A percentile compares a stretch with the other conserved stretches of the same genome.
phyloP scores from a whole-genome alignment of 2,888 invertebrate species.

The Apodemia hepburni region DNA sequence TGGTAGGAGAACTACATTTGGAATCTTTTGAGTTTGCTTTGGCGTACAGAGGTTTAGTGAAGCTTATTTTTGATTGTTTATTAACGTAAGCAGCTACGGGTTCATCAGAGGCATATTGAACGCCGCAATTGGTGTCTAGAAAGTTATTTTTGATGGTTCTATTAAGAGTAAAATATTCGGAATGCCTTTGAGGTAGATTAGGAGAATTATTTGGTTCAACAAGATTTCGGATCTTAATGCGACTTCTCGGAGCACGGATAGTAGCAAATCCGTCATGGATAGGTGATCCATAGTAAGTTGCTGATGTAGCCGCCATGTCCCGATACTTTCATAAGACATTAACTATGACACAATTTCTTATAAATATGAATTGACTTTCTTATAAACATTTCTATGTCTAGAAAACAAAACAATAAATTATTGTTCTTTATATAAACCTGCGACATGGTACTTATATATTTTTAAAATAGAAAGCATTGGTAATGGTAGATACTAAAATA shows the following conservation, averaged over 20 bases:
- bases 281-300: conserved; percentile 75
- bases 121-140: conserved; percentile 59
- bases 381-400: conserved; percentile 7
- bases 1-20: conserved; percentile 60
- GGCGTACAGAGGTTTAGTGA: conserved; percentile 72
- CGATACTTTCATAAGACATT: conserved; percentile 13
- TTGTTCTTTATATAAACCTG: not conserved
- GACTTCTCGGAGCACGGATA: conserved; percentile 83
- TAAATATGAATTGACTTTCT: not conserved
- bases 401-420: conserved; percentile 1
- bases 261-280: conserved; percentile 94
- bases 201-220: conserved; percentile 62
- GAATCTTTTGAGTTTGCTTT: conserved; percentile 67
- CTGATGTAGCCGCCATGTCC: conserved; percentile 62
- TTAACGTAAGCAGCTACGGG: conserved; percentile 39
- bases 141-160: conserved; percentile 66
- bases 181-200: conserved; percentile 73
- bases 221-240: conserved; percentile 71
- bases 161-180: conserved; percentile 73
- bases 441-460: conserved; percentile 1
- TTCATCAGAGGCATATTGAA: conserved; percentile 57
- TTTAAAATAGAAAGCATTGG: conserved; percentile 11
- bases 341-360: conserved; percentile 14
- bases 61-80: conserved; percentile 60
- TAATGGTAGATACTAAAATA: not conserved